Conservation (phyloP, 2,888 invertebrate genomes). For the Eudemis profundana region DNA sequence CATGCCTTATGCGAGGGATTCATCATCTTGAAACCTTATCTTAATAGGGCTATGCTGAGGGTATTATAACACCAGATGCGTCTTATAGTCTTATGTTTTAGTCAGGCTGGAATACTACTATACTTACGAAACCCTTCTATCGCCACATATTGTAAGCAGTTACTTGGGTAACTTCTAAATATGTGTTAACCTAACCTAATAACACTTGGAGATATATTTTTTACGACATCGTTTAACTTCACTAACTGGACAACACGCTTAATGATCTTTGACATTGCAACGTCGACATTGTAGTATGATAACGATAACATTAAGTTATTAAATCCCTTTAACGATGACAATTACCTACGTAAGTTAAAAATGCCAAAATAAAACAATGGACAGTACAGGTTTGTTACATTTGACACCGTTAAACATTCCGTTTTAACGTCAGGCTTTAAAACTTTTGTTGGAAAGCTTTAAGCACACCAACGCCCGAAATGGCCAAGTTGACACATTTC, state of each 20-base stretch:
- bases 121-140: not conserved
- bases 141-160: no score
- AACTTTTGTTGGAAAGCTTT: constrained; percentile 12
- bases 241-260: no score
- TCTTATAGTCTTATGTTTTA: not conserved
- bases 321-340: not conserved
- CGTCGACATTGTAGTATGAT: no score
- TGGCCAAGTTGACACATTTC: constrained; percentile 32
- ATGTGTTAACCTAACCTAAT: no score
- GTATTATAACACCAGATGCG: not conserved
- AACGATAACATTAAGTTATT: not conserved
- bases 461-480: constrained; percentile 5
- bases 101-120: not conserved
- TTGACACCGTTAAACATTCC: constrained; percentile 1
- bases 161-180: no score
- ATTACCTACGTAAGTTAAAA: constrained; percentile 1
- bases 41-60: constrained; percentile 8
- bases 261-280: no score
- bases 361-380: constrained; percentile 3
- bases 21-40: not conserved
- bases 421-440: constrained; percentile 16
- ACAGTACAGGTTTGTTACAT: constrained; percentile 11
- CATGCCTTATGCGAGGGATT: not conserved
- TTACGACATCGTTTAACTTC: no score
- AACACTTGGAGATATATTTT: no score